A percentile compares a stretch with the other conserved stretches of the same genome.
Evolutionary conservation across 2,113 vertebrate species (phyloP).

Genomic region (Gasterosteus nipponicus): DNA sequence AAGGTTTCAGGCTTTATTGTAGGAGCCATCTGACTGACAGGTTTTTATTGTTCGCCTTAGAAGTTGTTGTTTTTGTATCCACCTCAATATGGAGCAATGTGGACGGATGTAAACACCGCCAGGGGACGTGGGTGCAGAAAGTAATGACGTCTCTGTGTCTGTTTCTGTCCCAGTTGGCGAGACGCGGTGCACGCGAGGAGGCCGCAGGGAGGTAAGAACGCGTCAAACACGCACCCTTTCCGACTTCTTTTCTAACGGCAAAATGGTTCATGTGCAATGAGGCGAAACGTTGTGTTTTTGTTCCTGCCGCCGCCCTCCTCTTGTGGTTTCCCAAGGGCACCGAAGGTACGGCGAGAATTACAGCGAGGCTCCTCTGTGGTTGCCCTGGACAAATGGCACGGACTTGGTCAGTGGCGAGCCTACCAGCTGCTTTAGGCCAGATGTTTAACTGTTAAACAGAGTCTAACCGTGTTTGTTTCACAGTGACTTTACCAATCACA

Average conservation of each 20-base stretch:
- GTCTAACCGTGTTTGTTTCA: not conserved
- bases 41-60: conserved; percentile 21
- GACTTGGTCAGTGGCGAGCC: conserved; percentile 42
- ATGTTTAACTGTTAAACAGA: conserved; percentile 37
- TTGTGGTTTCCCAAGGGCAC: conserved; percentile 41
- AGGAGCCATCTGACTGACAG: not conserved
- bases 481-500: not conserved
- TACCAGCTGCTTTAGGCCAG: conserved; percentile 41
- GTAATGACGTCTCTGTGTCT: conserved; percentile 42
- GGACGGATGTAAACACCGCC: not conserved
- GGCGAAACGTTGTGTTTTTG: too few relatives aligned
- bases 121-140: conserved; percentile 19
- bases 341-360: conserved; percentile 25
- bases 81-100: not conserved
- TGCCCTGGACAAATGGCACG: conserved; percentile 43
- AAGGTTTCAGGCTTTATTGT: conserved; percentile 18
- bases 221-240: conserved; percentile 18
- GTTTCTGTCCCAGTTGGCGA: conserved; percentile 64
- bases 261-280: too few relatives aligned
- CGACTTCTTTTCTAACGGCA: conserved; percentile 44
- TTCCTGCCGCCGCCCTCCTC: conserved; percentile 10
- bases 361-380: conserved; percentile 30
- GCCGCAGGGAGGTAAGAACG: conserved; percentile 64
- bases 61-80: conserved; percentile 28
- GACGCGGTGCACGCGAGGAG: conserved; percentile 20